Evolutionary conservation across 2,888 invertebrate species (phyloP).

Genomic region (Drosophila seclusa): DNA sequence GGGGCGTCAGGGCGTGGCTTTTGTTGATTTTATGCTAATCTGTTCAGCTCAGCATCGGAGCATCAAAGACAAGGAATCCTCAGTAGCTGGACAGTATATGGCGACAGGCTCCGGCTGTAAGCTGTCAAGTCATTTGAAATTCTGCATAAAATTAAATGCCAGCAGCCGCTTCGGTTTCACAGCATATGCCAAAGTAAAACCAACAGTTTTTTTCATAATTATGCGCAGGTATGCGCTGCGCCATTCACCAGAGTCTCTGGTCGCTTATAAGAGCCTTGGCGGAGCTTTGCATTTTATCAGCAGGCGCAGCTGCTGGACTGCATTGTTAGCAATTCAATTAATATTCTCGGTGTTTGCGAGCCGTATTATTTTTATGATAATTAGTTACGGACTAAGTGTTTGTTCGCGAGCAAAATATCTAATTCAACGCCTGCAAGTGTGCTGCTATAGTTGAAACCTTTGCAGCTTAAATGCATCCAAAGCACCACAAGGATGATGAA

Average conservation of each 20-base stretch:
- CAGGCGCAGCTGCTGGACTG: constrained; percentile 46
- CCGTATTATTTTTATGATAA: constrained; percentile 76
- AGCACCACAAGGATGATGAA: constrained; percentile 40
- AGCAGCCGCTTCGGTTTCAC: constrained; percentile 30
- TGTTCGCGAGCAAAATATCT: constrained; percentile 11
- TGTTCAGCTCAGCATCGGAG: constrained; percentile 58
- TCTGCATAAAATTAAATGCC: constrained; percentile 68
- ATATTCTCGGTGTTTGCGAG: constrained; percentile 25
- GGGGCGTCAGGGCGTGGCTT: constrained; percentile 30
- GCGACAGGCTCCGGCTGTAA: not conserved
- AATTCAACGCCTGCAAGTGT: not conserved
- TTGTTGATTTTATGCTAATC: constrained; percentile 77
- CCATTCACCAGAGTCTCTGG: not conserved
- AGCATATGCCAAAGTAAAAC: constrained; percentile 68
- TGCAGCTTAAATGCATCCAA: constrained; percentile 30
- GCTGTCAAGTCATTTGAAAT: constrained; percentile 65
- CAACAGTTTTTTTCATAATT: constrained; percentile 70
- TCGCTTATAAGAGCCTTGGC: constrained; percentile 14
- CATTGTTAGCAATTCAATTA: constrained; percentile 69
- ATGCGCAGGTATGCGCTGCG: constrained; percentile 58
- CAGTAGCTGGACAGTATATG: constrained; percentile 11
- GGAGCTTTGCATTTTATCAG: constrained; percentile 52
- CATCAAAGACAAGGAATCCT: constrained; percentile 50
- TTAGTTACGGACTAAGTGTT: constrained; percentile 52
- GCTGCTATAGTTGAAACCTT: constrained; percentile 2